Evolutionary conservation across 2,888 invertebrate genomes (phyloP), one percentile per base, ranked within the genome.

Genomic region (Aphidius colemani): DNA sequence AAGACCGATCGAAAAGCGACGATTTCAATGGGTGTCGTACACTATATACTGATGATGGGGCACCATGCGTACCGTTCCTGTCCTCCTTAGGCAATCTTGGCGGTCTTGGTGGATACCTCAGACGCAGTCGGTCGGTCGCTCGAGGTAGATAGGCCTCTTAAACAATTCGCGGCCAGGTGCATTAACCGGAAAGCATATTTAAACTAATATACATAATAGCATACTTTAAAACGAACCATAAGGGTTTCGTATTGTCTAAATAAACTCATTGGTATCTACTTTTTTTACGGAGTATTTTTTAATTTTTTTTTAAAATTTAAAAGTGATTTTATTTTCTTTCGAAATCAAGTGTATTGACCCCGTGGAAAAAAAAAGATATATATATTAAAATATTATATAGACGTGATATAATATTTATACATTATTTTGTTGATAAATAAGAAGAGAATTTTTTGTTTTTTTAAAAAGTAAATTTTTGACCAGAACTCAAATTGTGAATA

Each of bases 31-130:
- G 80, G 48, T 45, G 40, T 79, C 79, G 45, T 55, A 76, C 76
- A 74, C 77, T 75, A 75, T 75, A 74, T 64, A 45, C 57, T 10
- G 66, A 72, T 77, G 77, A 80, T 81, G 79, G 77, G 74, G 61
- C 62, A 74, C 75, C 76, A 77, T 79, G 80, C 80, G 80, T 81
- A 81, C 81, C 81, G 81, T 81, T 69, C 78, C 79, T 81, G 81
- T 80, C 79, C 81, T 80, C 81, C 79, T 80, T 80, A 79, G 75
- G 74, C 30, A 30, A 30, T 30, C 30, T 30, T 30, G 30, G 30
- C 30, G 30, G 30, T 66, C 72, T 67, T 73, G 72, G 72, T 67
- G 70, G 77, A 74, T 75, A 72, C 74, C 76, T 78, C 77, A 76
- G 80, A 79, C 78, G 79, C 75, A 73, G 74, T 78, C 78, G 78